phyloP scores from a whole-genome alignment of 2,888 invertebrate species.

The Drosophila mettleri region DNA sequence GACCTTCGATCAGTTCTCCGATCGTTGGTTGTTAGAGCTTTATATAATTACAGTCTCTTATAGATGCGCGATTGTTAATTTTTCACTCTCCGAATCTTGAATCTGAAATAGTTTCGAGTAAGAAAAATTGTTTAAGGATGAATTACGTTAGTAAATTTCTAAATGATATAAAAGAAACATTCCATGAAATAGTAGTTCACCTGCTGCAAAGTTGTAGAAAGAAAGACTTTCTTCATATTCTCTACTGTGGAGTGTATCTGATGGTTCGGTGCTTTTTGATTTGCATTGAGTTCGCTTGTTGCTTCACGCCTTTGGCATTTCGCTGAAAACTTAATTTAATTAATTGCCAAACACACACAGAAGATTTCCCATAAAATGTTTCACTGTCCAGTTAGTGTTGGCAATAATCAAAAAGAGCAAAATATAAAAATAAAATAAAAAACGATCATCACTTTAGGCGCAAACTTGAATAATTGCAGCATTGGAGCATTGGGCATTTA shows the following conservation, averaged over 20 bases:
- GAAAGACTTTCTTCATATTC: not conserved
- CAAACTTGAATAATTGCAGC: slow-evolving; percentile 77
- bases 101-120: too few relatives aligned
- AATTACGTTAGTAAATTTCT: too few relatives aligned
- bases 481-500: slow-evolving; percentile 68
- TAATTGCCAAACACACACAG: slow-evolving; percentile 74
- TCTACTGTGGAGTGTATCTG: slow-evolving; percentile 40
- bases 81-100: too few relatives aligned
- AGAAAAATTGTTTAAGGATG: too few relatives aligned
- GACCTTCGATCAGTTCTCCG: too few relatives aligned
- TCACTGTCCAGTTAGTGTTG: slow-evolving; percentile 12
- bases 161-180: too few relatives aligned
- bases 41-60: too few relatives aligned
- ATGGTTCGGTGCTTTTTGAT: slow-evolving; percentile 9
- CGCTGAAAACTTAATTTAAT: slow-evolving; percentile 81
- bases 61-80: too few relatives aligned
- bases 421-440: not conserved
- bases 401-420: not conserved
- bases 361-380: slow-evolving; percentile 60
- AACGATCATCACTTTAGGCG: slow-evolving; percentile 67
- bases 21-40: not conserved
- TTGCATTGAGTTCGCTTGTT: slow-evolving; percentile 48
- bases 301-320: slow-evolving; percentile 79
- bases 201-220: not conserved
- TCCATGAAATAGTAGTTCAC: not conserved